Conservation (phyloP, 2,888 invertebrate species). For the Chirona hameri region DNA sequence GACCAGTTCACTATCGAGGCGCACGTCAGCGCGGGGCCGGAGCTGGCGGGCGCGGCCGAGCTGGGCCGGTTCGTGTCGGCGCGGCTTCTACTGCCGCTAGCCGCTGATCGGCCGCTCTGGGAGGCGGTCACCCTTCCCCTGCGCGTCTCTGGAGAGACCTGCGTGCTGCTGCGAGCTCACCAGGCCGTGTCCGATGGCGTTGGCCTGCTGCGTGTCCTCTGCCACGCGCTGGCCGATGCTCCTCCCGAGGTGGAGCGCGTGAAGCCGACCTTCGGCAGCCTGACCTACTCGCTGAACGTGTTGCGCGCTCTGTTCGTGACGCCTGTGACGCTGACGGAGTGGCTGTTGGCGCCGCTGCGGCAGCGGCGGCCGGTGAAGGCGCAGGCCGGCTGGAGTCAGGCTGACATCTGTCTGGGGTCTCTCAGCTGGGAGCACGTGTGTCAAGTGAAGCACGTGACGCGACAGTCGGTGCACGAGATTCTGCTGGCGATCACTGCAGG, state of each 20-base stretch:
- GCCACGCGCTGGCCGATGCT: constrained; percentile 35
- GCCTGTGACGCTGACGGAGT: constrained; percentile 51
- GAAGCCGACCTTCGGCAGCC: constrained; percentile 48
- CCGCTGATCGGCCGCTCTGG: constrained; percentile 53
- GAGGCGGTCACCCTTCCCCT: constrained; percentile 51
- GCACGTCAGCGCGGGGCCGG: constrained; percentile 51
- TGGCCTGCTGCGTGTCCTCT: constrained; percentile 49
- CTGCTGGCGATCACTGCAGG: constrained; percentile 51
- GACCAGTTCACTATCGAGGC: constrained; percentile 51
- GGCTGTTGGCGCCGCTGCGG: constrained; percentile 43
- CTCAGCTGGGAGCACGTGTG: constrained; percentile 33
- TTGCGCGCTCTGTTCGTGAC: constrained; percentile 52
- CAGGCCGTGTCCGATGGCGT: constrained; percentile 55
- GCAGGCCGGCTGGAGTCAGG: constrained; percentile 41
- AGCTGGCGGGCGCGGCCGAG: constrained; percentile 44
- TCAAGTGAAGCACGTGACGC: constrained; percentile 54
- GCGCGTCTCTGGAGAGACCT: constrained; percentile 42
- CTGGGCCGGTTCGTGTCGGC: constrained; percentile 47
- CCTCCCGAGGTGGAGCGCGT: not conserved
- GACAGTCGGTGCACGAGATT: constrained; percentile 54
- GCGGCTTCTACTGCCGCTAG: constrained; percentile 49
- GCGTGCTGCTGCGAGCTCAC: constrained; percentile 51
- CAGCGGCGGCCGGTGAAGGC: not conserved
- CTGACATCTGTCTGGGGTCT: not conserved
- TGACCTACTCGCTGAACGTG: constrained; percentile 48